phyloP scores from a whole-genome alignment of 1,140 invertebrate species.

The Cherax quadricarinatus region DNA sequence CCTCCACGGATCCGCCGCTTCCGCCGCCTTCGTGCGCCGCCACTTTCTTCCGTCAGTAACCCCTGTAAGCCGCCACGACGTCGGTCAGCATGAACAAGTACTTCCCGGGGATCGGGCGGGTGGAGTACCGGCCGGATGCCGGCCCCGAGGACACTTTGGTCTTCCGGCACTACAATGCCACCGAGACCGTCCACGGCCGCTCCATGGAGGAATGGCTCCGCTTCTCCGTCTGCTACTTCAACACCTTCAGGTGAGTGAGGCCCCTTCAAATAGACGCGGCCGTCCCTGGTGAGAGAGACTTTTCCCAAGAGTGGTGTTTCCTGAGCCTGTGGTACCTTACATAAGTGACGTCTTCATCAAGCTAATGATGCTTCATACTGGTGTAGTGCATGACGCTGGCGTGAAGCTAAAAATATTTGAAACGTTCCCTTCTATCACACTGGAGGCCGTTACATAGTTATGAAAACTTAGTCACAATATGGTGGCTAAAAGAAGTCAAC shows the following conservation, averaged over 20 bases:
- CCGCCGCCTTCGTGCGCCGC: background rate
- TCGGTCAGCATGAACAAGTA: slow-evolving; percentile 67
- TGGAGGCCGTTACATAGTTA: too few relatives aligned
- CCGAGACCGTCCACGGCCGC: slow-evolving; percentile 76
- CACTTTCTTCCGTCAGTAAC: background rate
- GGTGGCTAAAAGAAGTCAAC: too few relatives aligned
- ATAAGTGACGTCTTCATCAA: background rate
- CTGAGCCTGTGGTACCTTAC: too few relatives aligned
- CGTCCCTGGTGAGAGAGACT: too few relatives aligned
- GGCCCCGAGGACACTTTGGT: slow-evolving; percentile 73
- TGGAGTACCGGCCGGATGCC: slow-evolving; percentile 70
- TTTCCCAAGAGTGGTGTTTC: too few relatives aligned
- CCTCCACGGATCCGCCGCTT: background rate
- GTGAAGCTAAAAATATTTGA: too few relatives aligned
- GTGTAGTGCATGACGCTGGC: too few relatives aligned
- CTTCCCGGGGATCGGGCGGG: slow-evolving; percentile 78
- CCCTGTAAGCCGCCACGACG: background rate
- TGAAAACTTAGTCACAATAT: too few relatives aligned
- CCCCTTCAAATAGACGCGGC: slow-evolving; percentile 73
- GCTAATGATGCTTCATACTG: too few relatives aligned
- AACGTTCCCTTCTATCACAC: too few relatives aligned
- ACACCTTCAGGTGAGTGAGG: slow-evolving; percentile 78
- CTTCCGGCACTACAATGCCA: slow-evolving; percentile 72
- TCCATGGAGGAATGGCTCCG: slow-evolving; percentile 84
- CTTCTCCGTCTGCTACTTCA: slow-evolving; percentile 80